phyloP scores from a whole-genome alignment of 2,113 vertebrate species.

The Sclerurus mexicanus region DNA sequence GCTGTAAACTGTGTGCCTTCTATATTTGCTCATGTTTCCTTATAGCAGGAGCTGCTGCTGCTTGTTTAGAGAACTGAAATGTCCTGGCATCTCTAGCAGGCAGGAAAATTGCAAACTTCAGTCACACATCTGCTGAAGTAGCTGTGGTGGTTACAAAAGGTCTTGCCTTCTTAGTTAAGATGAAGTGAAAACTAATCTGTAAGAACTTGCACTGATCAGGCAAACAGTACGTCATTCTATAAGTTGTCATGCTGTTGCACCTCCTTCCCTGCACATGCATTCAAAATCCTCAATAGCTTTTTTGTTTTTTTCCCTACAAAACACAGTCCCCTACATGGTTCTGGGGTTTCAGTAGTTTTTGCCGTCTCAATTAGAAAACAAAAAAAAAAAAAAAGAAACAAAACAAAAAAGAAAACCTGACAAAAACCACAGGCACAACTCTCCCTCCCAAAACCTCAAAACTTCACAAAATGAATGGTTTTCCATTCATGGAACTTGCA shows the following conservation, averaged over 20 bases:
- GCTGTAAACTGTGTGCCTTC: neutral
- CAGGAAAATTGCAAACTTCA: neutral
- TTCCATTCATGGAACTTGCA: constrained; percentile 9
- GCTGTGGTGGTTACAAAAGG: neutral
- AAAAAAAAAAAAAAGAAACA: neutral
- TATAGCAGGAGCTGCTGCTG: neutral
- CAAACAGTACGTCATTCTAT: fast-evolving
- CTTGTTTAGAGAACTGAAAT: neutral
- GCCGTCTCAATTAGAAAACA: neutral
- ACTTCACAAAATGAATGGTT: neutral
- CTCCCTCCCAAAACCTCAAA: neutral
- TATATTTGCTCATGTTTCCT: neutral
- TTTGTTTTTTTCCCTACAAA: neutral
- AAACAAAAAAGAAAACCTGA: fast-evolving
- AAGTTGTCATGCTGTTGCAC: neutral
- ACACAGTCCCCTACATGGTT: neutral
- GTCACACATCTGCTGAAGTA: neutral
- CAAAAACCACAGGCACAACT: neutral
- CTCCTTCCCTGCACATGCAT: neutral
- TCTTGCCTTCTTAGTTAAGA: neutral
- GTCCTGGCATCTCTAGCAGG: neutral
- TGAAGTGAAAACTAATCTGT: neutral
- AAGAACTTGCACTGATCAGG: neutral
- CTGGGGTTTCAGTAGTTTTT: neutral
- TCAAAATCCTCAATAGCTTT: neutral